Base-by-base conservation (phyloP, 1,140 invertebrate genomes). In the Lepidurus arcticus region DNA sequence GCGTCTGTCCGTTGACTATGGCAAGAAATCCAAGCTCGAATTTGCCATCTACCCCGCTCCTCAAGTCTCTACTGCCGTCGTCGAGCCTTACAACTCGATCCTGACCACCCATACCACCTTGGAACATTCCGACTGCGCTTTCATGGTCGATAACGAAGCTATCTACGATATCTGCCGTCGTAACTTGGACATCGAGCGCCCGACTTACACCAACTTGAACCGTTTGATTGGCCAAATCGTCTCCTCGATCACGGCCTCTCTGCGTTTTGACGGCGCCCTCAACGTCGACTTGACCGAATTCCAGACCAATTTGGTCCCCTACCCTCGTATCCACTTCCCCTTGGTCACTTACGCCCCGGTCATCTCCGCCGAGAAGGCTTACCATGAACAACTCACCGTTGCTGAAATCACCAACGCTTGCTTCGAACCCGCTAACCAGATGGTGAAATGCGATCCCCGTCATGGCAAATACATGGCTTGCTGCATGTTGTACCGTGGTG, bases 401-500 rank as follows among this genome's bases (percentile, higher is more conserved):
- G 90, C 91, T 44, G 93, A 95, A 84, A 94, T 95, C 83, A 95
- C 94, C 82, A 94, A 92, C 84, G 91, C 92, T n/a, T 94, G 92
- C 85, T 95, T 95, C 85, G 93, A 95, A 85, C 91, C 93, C 47
- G 90, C 91, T 82, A 95, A 94, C 87, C 93, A 95, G 88, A 94
- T 95, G 94, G 93, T 95, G n/a, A 95, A 95, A 85, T 95, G 93
- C 85, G 93, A 95, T 84, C 93, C 94, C 10, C 88, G 93, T 81
- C 91, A 93, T 84, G 94, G 93, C 80, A 95, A 95, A 84, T 95
- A 94, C 88, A 94, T 95, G 93, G 92, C 93, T 26, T 93, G 93
- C 87, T 90, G 92, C 88, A 91, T 93, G 88, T 84, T 93, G 83
- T 93, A 92, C 86, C 82, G 82, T 10, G 91, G 91, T 80, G 91